Evolutionary conservation across 2,797 vertebrate genomes (phyloP).

Genomic region (Bradypodion pumilum): DNA sequence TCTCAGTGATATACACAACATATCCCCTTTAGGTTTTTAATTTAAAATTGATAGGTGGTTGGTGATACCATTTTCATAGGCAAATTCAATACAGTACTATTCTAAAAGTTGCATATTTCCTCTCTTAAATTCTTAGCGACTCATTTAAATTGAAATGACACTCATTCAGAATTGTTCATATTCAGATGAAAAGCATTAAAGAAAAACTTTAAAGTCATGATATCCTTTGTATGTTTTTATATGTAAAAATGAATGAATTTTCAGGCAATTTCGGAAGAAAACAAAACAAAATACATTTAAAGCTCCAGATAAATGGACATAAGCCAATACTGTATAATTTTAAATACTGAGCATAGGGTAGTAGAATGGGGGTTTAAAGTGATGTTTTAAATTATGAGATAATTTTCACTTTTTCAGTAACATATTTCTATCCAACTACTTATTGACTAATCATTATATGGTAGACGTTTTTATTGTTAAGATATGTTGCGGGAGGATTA

Average conservation of each 20-base stretch:
- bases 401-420: neutral
- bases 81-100: slow-evolving; percentile 41
- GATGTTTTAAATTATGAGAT: neutral
- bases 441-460: neutral
- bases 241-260: neutral
- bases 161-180: slow-evolving; percentile 37
- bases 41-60: slow-evolving; percentile 56
- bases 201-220: slow-evolving; percentile 17
- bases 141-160: slow-evolving; percentile 48
- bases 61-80: slow-evolving; percentile 39
- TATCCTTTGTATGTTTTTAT: slow-evolving; percentile 2
- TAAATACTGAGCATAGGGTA: neutral
- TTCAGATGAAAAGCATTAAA: slow-evolving; percentile 44
- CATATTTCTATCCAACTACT: neutral
- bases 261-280: neutral
- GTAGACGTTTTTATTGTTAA: neutral
- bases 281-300: neutral
- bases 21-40: slow-evolving; percentile 66
- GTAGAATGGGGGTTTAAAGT: neutral
- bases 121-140: slow-evolving; percentile 59
- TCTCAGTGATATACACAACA: slow-evolving; percentile 63
- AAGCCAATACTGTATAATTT: neutral
- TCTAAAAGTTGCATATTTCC: slow-evolving; percentile 61
- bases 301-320: neutral
- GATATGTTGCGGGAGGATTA: too few relatives aligned